These are phyloP conservation scores for Maccullochella peelii DNA, from an alignment of 2,113 vertebrate genomes.

Conservation along the genomic window DNA sequence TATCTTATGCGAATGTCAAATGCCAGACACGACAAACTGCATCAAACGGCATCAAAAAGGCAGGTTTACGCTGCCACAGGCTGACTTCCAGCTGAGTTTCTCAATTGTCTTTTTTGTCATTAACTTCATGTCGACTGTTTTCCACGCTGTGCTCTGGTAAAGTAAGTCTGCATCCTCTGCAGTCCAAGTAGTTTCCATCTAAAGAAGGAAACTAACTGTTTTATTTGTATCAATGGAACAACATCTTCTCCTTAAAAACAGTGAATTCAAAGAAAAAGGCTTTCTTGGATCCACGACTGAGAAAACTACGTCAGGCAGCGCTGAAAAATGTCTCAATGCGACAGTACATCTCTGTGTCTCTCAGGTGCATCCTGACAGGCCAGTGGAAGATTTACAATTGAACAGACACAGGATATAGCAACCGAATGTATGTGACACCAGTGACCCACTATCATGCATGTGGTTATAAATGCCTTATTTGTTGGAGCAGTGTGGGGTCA, in stretches of 20 bases:
- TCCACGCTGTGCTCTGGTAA: background rate
- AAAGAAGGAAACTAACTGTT: background rate
- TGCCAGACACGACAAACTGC: background rate
- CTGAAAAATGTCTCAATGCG: constrained; percentile 8
- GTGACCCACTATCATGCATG: constrained; percentile 36
- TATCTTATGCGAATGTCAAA: constrained; percentile 3
- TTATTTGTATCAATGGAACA: constrained; percentile 12
- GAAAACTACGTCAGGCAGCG: constrained; percentile 2
- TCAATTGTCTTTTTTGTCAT: constrained; percentile 3
- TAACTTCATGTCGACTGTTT: constrained; percentile 12
- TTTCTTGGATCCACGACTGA: constrained; percentile 24
- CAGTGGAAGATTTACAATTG: constrained; percentile 65
- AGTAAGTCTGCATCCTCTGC: background rate
- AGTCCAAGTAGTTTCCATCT: constrained; percentile 19
- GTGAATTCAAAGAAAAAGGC: background rate
- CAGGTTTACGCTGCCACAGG: constrained; percentile 9
- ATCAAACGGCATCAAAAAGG: constrained; percentile 33
- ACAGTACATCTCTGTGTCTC: constrained; percentile 45
- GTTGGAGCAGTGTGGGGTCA: constrained; percentile 72
- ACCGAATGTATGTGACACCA: constrained; percentile 62
- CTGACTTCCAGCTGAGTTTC: constrained; percentile 10
- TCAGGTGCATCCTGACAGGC: constrained; percentile 73
- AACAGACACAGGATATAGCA: constrained; percentile 61
- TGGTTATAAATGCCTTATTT: constrained; percentile 71
- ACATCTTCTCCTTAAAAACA: constrained; percentile 11